These are phyloP conservation scores for Leiothrix lutea DNA, from an alignment of 2,113 vertebrate species.

Conservation along the genomic window DNA sequence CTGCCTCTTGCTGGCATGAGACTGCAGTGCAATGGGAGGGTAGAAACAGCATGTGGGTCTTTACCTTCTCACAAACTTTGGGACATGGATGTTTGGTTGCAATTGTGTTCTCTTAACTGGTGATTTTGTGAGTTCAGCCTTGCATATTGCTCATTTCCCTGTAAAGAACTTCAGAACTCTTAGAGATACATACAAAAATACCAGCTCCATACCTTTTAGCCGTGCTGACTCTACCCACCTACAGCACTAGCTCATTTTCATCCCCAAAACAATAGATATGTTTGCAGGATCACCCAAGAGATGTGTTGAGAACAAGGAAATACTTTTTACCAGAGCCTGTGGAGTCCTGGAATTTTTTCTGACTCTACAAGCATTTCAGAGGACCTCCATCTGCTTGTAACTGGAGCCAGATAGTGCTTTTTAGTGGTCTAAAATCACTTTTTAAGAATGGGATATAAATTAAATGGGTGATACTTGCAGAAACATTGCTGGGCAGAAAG, in stretches of 20 bases:
- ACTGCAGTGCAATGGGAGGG: background rate
- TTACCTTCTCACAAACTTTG: background rate
- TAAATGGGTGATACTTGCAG: background rate
- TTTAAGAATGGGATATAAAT: background rate
- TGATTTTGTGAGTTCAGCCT: background rate
- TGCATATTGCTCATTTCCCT: background rate
- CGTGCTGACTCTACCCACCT: background rate
- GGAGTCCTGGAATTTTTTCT: background rate
- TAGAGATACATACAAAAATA: background rate
- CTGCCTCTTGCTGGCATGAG: background rate
- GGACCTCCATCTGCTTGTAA: background rate
- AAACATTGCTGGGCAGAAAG: background rate
- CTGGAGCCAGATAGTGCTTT: background rate
- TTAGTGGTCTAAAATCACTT: background rate
- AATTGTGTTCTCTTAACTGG: background rate
- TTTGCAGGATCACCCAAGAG: background rate
- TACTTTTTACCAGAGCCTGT: background rate
- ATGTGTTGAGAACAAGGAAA: background rate
- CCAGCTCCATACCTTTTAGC: background rate
- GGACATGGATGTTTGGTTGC: background rate
- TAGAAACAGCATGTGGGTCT: background rate
- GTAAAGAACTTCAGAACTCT: background rate
- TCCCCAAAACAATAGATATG: background rate
- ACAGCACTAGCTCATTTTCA: background rate
- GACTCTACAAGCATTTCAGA: background rate